phyloP scores from a whole-genome alignment of 2,797 vertebrate species.

The Sebastes iracundus region DNA sequence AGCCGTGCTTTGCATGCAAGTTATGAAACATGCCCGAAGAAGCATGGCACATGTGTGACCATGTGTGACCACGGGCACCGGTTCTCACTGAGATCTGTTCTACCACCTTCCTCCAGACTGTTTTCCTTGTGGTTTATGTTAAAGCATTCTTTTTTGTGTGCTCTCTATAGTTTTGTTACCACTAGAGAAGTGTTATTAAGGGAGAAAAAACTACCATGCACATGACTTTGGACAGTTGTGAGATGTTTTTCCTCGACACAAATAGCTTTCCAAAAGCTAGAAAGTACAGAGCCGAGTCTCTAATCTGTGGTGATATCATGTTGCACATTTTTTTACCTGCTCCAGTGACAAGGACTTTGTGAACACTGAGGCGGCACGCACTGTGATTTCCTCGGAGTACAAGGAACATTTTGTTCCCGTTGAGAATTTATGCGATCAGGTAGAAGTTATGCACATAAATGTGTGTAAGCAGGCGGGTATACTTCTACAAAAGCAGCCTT shows the following conservation, averaged over 20 bases:
- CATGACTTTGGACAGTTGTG: not conserved
- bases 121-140: conserved; percentile 29
- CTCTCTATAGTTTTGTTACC: conserved; percentile 5
- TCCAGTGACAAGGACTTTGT: conserved; percentile 17
- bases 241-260: not conserved
- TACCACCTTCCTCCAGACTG: conserved; percentile 2
- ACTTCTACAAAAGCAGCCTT: not conserved
- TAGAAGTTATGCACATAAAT: conserved; percentile 1
- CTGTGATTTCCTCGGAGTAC: conserved; percentile 8
- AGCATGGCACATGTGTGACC: conserved; percentile 6
- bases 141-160: conserved; percentile 10
- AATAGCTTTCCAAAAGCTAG: not conserved
- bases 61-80: not conserved
- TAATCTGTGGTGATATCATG: conserved; percentile 25
- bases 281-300: not conserved
- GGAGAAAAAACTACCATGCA: not conserved
- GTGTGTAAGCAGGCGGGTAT: not conserved
- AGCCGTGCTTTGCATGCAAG: not conserved
- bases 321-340: conserved; percentile 38
- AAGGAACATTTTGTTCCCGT: conserved; percentile 35
- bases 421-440: conserved; percentile 19
- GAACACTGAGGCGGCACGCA: not conserved
- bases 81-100: conserved; percentile 19
- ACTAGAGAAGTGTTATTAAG: not conserved
- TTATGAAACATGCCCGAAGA: conserved; percentile 1